phyloP scores from a whole-genome alignment of 2,113 vertebrate genomes.

The Salvelinus alpinus region DNA sequence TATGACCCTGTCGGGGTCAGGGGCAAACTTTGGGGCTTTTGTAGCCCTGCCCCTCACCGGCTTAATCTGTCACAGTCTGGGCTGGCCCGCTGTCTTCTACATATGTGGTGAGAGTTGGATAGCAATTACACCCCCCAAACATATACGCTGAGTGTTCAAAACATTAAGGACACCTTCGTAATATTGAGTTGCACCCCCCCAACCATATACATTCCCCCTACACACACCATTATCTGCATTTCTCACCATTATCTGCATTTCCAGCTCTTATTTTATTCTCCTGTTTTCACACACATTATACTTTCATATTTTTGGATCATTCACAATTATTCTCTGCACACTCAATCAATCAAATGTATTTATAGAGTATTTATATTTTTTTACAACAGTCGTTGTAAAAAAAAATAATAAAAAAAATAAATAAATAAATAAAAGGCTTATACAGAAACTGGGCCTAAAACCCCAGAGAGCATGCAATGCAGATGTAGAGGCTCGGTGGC shows the following conservation, averaged over 20 bases:
- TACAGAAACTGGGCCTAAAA: no score
- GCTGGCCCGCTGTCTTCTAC: conserved; percentile 86
- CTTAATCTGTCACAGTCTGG: conserved; percentile 74
- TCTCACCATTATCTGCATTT: no score
- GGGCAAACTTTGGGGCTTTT: conserved; percentile 78
- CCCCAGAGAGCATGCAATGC: no score
- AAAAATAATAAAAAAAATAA: no score
- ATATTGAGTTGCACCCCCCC: not conserved
- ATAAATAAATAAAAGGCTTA: no score
- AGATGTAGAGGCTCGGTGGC: no score
- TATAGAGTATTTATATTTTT: no score
- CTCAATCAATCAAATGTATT: no score
- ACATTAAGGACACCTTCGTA: not conserved
- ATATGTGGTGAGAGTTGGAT: conserved; percentile 73
- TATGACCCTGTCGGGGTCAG: conserved; percentile 71
- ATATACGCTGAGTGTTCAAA: not conserved
- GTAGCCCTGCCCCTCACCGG: conserved; percentile 79
- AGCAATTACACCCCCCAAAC: not conserved
- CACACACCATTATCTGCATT: not conserved
- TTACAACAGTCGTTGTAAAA: no score
- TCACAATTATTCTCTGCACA: no score
- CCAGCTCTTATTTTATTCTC: not conserved
- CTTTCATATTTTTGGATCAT: no score
- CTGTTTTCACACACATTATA: no score
- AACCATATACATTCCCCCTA: not conserved